Evolutionary conservation across 37 sponge, comb jelly and placozoan species (phyloP).

Genomic region (Haliclona indistincta): DNA sequence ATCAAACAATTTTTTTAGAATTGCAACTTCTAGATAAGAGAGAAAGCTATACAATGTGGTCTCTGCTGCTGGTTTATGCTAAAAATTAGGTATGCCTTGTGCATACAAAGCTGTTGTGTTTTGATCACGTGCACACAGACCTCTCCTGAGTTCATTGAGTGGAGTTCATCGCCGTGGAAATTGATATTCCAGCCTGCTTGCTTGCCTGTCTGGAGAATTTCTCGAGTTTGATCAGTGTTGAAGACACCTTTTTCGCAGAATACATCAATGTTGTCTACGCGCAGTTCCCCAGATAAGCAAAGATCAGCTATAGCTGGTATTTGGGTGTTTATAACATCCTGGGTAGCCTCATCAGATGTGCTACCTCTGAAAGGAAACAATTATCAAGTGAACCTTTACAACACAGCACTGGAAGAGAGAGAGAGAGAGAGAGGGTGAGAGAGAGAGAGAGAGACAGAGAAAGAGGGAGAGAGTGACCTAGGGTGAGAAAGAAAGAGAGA

Average conservation of each 20-base stretch:
- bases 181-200: slow-evolving; percentile 78
- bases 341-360: slow-evolving; percentile 76
- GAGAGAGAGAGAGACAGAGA: too few species aligned
- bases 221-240: slow-evolving; percentile 62
- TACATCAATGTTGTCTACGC: slow-evolving; percentile 95
- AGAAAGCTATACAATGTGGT: too few species aligned
- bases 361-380: slow-evolving; percentile 71
- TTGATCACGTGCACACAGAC: slow-evolving; percentile 56
- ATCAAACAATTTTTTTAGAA: too few species aligned
- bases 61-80: too few species aligned
- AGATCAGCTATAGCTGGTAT: slow-evolving; percentile 82
- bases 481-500: too few species aligned
- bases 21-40: too few species aligned
- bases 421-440: too few species aligned
- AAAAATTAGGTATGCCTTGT: too few species aligned
- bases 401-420: background rate
- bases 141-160: slow-evolving; percentile 85
- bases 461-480: too few species aligned
- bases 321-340: slow-evolving; percentile 81
- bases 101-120: too few species aligned
- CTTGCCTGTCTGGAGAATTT: slow-evolving; percentile 85
- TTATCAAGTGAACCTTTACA: too few species aligned
- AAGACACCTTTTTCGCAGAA: slow-evolving; percentile 99
- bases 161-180: slow-evolving; percentile 98
- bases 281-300: slow-evolving; percentile 56